phyloP scores from a whole-genome alignment of 2,888 invertebrate genomes.

The Lucinisca nassula region DNA sequence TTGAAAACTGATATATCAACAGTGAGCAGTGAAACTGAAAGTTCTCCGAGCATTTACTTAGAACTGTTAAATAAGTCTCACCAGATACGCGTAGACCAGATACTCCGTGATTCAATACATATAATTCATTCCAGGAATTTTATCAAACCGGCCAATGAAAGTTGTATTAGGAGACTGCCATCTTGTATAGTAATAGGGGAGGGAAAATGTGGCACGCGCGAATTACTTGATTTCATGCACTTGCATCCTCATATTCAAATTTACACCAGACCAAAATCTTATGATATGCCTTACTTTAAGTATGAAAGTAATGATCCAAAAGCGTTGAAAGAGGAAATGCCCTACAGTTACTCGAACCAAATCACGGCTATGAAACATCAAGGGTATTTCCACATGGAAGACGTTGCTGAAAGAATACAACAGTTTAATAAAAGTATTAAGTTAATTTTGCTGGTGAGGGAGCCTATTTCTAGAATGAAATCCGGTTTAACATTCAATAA shows the following conservation, averaged over 20 bases:
- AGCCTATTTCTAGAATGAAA: constrained; percentile 91
- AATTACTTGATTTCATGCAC: neutral
- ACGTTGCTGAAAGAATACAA: constrained; percentile 96
- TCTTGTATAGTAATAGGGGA: neutral
- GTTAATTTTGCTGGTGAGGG: constrained; percentile 96
- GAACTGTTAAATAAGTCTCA: too few species aligned
- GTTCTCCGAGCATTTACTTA: too few species aligned
- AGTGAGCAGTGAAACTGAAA: too few species aligned
- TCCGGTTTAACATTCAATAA: too few species aligned
- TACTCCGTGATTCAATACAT: neutral
- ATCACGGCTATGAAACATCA: constrained; percentile 99
- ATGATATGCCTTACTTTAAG: neutral
- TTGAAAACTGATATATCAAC: too few species aligned
- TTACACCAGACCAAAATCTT: neutral
- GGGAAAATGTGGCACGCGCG: neutral
- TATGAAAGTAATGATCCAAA: neutral
- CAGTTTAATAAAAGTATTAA: constrained; percentile 97
- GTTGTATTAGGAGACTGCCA: neutral
- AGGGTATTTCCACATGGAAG: constrained; percentile 97
- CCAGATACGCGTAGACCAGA: neutral
- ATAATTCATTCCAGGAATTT: neutral
- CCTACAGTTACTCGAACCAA: constrained; percentile 96
- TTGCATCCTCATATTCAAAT: neutral
- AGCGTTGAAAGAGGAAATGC: constrained; percentile 93
- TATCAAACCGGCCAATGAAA: neutral